A percentile compares a stretch with the other conserved stretches of the same genome.
Evolutionary conservation across 2,888 invertebrate genomes (phyloP).

Genomic region (Drosophila paracracens): DNA sequence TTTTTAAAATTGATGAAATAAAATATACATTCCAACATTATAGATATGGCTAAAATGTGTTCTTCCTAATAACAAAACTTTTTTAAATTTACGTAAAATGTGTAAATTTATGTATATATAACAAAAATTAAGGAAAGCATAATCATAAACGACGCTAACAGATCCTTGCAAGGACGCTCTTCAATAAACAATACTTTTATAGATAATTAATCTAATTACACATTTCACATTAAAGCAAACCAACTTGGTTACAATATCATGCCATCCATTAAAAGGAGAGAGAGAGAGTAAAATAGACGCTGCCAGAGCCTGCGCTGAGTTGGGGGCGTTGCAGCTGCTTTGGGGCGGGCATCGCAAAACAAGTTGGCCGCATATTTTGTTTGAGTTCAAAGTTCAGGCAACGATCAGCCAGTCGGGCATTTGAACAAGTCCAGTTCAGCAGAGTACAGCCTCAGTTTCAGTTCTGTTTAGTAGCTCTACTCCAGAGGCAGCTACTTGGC

Average conservation of each 20-base stretch:
- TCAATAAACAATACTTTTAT: neutral
- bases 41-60: neutral
- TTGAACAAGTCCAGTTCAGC: constrained; percentile 59
- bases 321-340: constrained; percentile 71
- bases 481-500: constrained; percentile 58
- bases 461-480: constrained; percentile 34
- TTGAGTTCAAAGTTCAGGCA: constrained; percentile 72
- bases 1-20: neutral
- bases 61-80: neutral
- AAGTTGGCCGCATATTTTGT: constrained; percentile 79
- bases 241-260: neutral
- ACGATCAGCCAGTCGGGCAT: constrained; percentile 55
- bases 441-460: constrained; percentile 23
- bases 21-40: neutral
- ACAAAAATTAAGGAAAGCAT: neutral
- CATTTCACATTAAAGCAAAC: neutral
- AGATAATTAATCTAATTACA: neutral
- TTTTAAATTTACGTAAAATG: neutral
- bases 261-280: constrained; percentile 21
- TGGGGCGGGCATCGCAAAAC: constrained; percentile 68
- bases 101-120: neutral
- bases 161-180: neutral
- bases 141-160: neutral
- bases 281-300: constrained; percentile 46
- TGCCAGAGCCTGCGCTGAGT: constrained; percentile 44